These are phyloP conservation scores for honey bee (Apis mellifera) DNA, from an alignment of 1,140 invertebrate species.

Conservation along the genomic window Amel_HAv3.1 CM009934.2:5628001-5628500, in stretches of 20 bases:
- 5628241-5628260: background rate
- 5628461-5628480: slow-evolving; percentile 68
- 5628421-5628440: slow-evolving; percentile 27
- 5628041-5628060: background rate
- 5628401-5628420: slow-evolving; percentile 10
- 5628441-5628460: slow-evolving; percentile 64
- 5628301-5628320: background rate
- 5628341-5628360: background rate
- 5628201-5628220: no score
- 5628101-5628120: background rate
- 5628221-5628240: no score
- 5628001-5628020: background rate
- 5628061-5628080: background rate
- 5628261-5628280: background rate
- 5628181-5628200: no score
- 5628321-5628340: no score
- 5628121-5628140: background rate
- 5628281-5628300: background rate
- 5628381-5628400: slow-evolving; percentile 17
- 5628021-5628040: background rate
- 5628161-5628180: no score
- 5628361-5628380: background rate
- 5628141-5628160: background rate
- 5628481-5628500: slow-evolving; percentile 62
- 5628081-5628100: no score